Base-by-base conservation (phyloP, 2,888 invertebrate species). In the Eilema caniola region DNA sequence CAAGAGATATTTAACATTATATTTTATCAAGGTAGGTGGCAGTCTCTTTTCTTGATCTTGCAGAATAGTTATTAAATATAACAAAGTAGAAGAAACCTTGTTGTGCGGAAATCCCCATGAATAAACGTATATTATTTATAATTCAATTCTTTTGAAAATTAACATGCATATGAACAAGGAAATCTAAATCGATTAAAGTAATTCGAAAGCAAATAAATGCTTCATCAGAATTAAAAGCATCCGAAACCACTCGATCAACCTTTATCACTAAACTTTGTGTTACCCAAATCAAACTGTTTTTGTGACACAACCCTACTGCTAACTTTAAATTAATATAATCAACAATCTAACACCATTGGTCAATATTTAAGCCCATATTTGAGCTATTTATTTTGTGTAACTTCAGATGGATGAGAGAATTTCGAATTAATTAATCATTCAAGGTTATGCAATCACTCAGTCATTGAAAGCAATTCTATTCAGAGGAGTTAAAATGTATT, bases 241-340 rank as follows among this genome's bases (percentile, higher is more conserved):
- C 87, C 77, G 79, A 83, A 79, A 84, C 85, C 86, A 86, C 81
- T 83, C 82, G 37, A 78, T 78, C 75, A 80, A 88, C 89, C 89
- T 88, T 85, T 83, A 84, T 89, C 89, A 87, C 75, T 69, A 69
- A 88, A 89, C 76, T 89, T 88, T 76, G 82, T 82, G 78, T 80
- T 73, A 84, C 84, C 87, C 85, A 76, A 84, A 86, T 88, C 85
- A 86, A 86, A 85, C 72, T 82, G 77, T 88, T 88, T 89, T 88
- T 86, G 83, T 78, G 66, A 74, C 77, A 77, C 73, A 79, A 78
- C 84, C 79, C 76, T 80, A 79, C 81, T 77, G 73, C 79, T 77
- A 80, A 82, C 74, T 84, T 83, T 83, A 82, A 85, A 87, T 87
- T 84, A 83, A 86, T 83, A 79, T 75, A 79, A 77, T 85, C 78